A percentile compares a stretch with the other conserved stretches of the same genome.
Evolutionary conservation across 2,888 invertebrate genomes (phyloP).

Genomic region (Epistrophe grossulariae): DNA sequence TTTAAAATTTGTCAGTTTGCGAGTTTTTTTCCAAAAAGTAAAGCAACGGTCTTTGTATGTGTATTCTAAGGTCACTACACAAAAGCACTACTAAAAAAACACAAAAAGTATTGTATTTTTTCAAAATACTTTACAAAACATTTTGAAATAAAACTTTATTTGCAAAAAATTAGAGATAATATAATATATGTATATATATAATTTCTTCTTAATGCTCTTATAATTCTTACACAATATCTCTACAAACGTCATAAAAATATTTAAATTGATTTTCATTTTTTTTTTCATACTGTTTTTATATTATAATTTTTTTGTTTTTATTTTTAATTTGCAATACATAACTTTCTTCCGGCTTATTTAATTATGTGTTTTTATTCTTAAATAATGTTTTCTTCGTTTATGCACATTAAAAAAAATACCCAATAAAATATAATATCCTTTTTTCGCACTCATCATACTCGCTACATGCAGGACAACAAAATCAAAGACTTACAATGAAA

Average conservation of each 20-base stretch:
- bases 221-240: conserved; percentile 73
- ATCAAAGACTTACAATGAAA: conserved; percentile 13
- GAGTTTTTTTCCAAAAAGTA: no score
- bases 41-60: no score
- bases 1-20: no score
- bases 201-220: conserved; percentile 67
- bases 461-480: conserved; percentile 56
- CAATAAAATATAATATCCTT: conserved; percentile 54
- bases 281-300: conserved; percentile 15
- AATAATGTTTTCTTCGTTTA: conserved; percentile 53
- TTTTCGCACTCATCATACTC: conserved; percentile 57
- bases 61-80: background rate
- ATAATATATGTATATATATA: conserved; percentile 66
- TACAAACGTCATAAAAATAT: conserved; percentile 76
- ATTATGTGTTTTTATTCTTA: conserved; percentile 35
- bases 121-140: conserved; percentile 76
- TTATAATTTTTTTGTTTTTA: conserved; percentile 12
- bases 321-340: conserved; percentile 61
- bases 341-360: conserved; percentile 43
- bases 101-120: conserved; percentile 42
- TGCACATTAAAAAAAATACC: conserved; percentile 57
- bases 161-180: conserved; percentile 75
- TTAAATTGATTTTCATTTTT: conserved; percentile 59
- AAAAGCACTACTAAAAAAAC: background rate
- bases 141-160: conserved; percentile 75